Percentiles rank a stretch among this genome's conserved stretches.
Conservation (phyloP, 2,797 vertebrate genomes). For the Anolis apletophallus region DNA sequence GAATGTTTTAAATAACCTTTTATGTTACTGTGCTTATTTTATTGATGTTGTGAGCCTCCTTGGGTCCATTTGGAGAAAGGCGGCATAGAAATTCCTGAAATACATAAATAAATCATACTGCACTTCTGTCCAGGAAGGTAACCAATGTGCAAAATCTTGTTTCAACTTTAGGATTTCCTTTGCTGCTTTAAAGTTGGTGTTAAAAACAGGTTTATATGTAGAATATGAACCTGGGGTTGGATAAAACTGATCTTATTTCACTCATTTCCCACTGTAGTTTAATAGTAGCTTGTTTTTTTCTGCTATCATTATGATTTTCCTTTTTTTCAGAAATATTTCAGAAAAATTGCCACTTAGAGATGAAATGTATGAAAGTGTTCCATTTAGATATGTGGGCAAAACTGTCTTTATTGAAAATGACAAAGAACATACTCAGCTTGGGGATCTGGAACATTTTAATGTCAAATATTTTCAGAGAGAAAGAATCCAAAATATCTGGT, state of each 20-base stretch:
- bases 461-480: constrained; percentile 62
- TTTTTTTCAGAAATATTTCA: constrained; percentile 58
- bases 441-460: constrained; percentile 68
- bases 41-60: no score
- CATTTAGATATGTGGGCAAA: constrained; percentile 50
- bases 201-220: constrained; percentile 69
- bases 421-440: constrained; percentile 59
- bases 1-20: no score
- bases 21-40: no score
- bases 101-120: neutral
- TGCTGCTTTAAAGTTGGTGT: constrained; percentile 51
- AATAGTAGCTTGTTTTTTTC: constrained; percentile 66
- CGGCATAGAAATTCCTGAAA: no score
- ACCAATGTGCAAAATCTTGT: neutral
- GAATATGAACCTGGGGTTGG: constrained; percentile 56
- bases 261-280: constrained; percentile 69
- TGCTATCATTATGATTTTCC: constrained; percentile 67
- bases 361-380: constrained; percentile 57
- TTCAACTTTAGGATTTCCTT: neutral
- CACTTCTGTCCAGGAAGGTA: neutral
- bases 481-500: constrained; percentile 80
- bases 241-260: constrained; percentile 52
- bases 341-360: constrained; percentile 62
- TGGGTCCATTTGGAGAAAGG: no score
- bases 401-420: constrained; percentile 65